Evolutionary conservation across 2,797 vertebrate genomes (phyloP), one percentile per base, ranked within the genome.

Genomic region (Echiichthys vipera): DNA sequence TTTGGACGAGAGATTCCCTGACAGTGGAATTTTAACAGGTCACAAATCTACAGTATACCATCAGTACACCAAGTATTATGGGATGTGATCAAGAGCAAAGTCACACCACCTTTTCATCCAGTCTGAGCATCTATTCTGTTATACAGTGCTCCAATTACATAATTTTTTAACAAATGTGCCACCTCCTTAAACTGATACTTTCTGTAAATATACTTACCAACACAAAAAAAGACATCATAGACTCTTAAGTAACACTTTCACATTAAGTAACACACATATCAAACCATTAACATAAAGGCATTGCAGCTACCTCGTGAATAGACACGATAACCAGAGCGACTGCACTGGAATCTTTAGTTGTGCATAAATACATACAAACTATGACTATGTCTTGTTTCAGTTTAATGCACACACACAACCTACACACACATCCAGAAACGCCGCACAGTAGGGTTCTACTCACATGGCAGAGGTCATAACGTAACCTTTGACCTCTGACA

Each of bases 401-500:
- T 53, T 71, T 39, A 46, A 39, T 27, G 27, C 37, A 42, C 59
- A 24, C 5, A 37, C 42, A 72, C 40, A 30, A 30, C 27, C 64
- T 11, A 5, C 49, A 15, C 65, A 59, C 62, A 50, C 75, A 62
- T 29, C 18, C 68, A 88, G 62, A 88, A 73, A 67, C 40, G 45
- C 45, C 3, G 68, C 89, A 87, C 90, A 80, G 90, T 81, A 67
- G 88, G 88, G 80, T 86, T 88, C 74, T 84, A 77, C 75, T 75
- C 65, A 57, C 65, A 49, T 80, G 75, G 25, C 80, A 84, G 80
- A 85, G 92, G 89, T 81, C 74, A 70, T 49, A 80, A 71, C 84
- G 68, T 67, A 68, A 89, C 86, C 91, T 89, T 77, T 81, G 81
- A 90, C 89, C 88, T 85, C 71, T 86, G 85, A 87, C 85, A 78